Evolutionary conservation across 2,113 vertebrate genomes (phyloP), one percentile per base, ranked within the genome.

Genomic region (Mobula birostris): DNA sequence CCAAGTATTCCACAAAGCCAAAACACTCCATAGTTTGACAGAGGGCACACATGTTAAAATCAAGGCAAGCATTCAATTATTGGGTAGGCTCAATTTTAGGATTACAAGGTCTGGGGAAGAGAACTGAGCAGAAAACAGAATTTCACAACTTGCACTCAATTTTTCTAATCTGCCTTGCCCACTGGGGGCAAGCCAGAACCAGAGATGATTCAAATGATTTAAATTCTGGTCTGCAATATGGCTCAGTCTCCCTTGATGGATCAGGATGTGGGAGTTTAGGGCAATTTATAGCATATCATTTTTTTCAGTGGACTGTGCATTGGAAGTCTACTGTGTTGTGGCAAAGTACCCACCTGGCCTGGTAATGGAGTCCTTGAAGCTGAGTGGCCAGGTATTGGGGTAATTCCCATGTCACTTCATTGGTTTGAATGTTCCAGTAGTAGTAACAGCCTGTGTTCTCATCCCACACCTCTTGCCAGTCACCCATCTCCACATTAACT

Each of bases 381-480:
- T 99, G 99, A 0, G 98, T 96, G 0, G 99, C 99, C 80, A 99
- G 96, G 94, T 98, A 98, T 32, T 97, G 97, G 0, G 99, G 99
- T 68, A 99, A 97, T 95, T 99, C 98, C 99, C 99, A 99, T 15
- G 98, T 98, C 82, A 99, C 99, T 96, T 99, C 98, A 0, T 99
- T 99, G 94, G 97, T 98, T 95, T 97, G 96, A 11, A 97, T 98
- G 95, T 98, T 99, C 97, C 97, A 98, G 94, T 99, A 99, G 91
- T 99, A 99, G 95, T 99, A 98, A 95, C 99, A 99, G 94, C 98
- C 98, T 0, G 98, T 99, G 96, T 99, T 99, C 91, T 99, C 99
- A 14, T 99, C 99, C 99, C 99, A 99, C 2, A 99, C 99, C 94
- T 99, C 99, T 94, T 99, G 99, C 99, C 99, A 99, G 96, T 99